Base-by-base conservation (phyloP, 2,888 invertebrate species). In the Melieria omissa region DNA sequence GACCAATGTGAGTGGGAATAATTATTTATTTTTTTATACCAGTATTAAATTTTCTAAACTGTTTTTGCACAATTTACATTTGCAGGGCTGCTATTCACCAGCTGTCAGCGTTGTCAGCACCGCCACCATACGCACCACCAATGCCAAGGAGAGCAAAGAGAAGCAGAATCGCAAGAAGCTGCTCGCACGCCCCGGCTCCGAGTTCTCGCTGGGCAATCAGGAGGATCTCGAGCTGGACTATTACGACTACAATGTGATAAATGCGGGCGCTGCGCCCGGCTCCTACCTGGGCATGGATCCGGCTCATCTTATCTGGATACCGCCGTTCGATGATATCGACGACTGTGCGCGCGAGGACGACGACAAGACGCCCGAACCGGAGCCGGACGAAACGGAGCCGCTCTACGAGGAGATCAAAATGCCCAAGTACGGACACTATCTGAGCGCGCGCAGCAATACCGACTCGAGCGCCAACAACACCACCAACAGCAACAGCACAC, bases 271-370 rank as follows among this genome's bases (percentile, higher is more conserved):
- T 8, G 94, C 93, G 12, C 95, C 95, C 3, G 95, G 95, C 29
- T 95, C 95, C 0, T 95, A 95, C 82, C 87, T 95, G 71, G 95
- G 95, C 63, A 95, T 95, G 95, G 95, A 95, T 85, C 95, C 95
- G 0, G 95, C 95, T 0, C 95, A 94, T 84, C 88, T 95, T 61
- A 93, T 95, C 0, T 95, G 95, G 95, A 95, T 95, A 76, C 95
- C 95, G 6, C 95, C 95, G 0, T 87, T 93, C 41, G 92, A 92
- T 78, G 92, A 92, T 55, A 94, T 95, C 0, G 85, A 93, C n/a
- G 92, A 92, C 79, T 91, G 91, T 52, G 91, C 91, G 1, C 92
- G 92, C 71, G 90, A 90, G n/a, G 86, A 92, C 52, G 90, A 91
- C 62, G 90, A 91, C 61, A 89, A 90, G 4, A 89, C 90, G 72